A percentile compares a stretch with the other conserved stretches of the same genome.
Conservation (phyloP, 2,888 invertebrate genomes). For the Acanthococcus lagerstroemiae region DNA sequence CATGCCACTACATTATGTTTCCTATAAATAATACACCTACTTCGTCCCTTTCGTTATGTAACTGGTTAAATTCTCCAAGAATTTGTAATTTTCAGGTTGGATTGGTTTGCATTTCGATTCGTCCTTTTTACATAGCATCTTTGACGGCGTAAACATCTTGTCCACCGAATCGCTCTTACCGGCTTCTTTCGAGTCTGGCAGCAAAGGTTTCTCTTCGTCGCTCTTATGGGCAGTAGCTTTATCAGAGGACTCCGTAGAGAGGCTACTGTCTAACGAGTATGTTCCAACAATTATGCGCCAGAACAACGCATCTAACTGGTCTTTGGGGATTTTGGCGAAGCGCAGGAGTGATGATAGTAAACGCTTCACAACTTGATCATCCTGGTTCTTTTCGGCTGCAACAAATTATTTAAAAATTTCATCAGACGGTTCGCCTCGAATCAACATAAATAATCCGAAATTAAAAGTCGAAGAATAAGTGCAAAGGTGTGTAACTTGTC, state of each 20-base stretch:
- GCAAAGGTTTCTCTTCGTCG: background rate
- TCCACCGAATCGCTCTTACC: background rate
- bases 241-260: constrained; percentile 28
- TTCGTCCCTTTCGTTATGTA: constrained; percentile 27
- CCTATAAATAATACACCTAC: constrained; percentile 19
- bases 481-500: too few relatives aligned
- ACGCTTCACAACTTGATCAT: constrained; percentile 53
- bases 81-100: constrained; percentile 30
- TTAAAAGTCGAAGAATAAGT: background rate
- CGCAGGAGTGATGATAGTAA: constrained; percentile 57
- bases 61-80: constrained; percentile 32
- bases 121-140: constrained; percentile 1
- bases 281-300: constrained; percentile 56
- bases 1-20: background rate
- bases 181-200: constrained; percentile 5
- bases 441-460: too few relatives aligned
- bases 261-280: background rate
- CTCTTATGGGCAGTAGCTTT: background rate
- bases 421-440: too few relatives aligned
- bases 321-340: constrained; percentile 53
- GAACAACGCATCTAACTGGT: constrained; percentile 55
- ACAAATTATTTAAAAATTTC: too few relatives aligned
- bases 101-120: constrained; percentile 18
- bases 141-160: background rate
- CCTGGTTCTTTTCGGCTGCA: constrained; percentile 50